Conservation (phyloP, 2,797 vertebrate genomes). For the Harpagifer antarcticus region DNA sequence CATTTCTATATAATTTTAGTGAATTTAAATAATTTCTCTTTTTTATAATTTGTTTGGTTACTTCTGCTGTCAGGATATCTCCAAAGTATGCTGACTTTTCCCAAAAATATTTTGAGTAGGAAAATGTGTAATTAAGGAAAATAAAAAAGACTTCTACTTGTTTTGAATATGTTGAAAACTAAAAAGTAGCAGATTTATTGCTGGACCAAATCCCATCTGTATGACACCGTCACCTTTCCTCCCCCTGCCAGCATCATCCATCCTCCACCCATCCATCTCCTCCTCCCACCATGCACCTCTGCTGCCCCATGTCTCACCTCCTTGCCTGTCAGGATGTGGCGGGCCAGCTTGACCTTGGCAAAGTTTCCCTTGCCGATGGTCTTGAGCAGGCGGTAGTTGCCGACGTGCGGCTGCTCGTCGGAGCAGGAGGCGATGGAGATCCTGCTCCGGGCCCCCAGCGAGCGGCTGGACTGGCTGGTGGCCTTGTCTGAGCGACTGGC, state of each 20-base stretch:
- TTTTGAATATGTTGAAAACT: not conserved
- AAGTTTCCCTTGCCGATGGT: slow-evolving; percentile 97
- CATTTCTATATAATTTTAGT: not conserved
- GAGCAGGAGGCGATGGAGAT: slow-evolving; percentile 92
- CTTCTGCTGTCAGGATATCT: no score
- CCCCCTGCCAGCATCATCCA: not conserved
- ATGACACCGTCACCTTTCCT: not conserved
- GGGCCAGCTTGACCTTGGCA: slow-evolving; percentile 94
- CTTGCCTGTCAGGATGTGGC: slow-evolving; percentile 91
- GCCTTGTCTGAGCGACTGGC: slow-evolving; percentile 91
- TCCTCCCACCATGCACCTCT: not conserved
- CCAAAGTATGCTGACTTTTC: not conserved
- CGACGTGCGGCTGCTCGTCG: slow-evolving; percentile 93
- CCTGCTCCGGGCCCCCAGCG: slow-evolving; percentile 90
- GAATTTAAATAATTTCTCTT: no score
- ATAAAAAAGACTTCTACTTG: not conserved
- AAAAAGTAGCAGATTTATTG: not conserved
- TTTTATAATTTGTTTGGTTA: no score
- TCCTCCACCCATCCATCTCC: not conserved
- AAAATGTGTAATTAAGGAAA: not conserved
- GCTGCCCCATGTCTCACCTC: slow-evolving; percentile 84
- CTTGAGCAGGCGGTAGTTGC: slow-evolving; percentile 93
- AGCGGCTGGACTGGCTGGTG: slow-evolving; percentile 89
- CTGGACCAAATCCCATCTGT: not conserved
- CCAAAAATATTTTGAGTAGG: not conserved